These are phyloP conservation scores for Entomobrya multifasciata DNA, from an alignment of 2,888 invertebrate species.

Conservation along the genomic window DNA sequence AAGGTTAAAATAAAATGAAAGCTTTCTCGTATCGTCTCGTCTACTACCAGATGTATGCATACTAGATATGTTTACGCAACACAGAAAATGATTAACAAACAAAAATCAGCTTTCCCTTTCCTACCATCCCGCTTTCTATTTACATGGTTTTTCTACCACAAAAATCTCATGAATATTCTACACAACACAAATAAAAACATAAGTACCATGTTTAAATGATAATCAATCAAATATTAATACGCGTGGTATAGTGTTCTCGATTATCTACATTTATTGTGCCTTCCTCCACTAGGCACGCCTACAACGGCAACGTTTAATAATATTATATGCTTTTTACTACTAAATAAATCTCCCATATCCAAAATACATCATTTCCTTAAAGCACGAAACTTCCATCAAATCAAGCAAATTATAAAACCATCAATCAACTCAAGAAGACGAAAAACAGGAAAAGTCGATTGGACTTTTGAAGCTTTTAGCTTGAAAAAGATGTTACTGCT, in stretches of 20 bases:
- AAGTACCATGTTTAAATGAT: neutral
- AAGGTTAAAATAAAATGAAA: too few relatives aligned
- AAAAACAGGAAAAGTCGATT: slow-evolving; percentile 55
- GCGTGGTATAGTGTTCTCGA: neutral
- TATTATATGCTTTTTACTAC: too few relatives aligned
- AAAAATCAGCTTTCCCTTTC: neutral
- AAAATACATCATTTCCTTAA: neutral
- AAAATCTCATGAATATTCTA: neutral
- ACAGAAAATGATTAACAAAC: slow-evolving; percentile 1
- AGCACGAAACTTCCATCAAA: slow-evolving; percentile 59
- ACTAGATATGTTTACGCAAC: too few relatives aligned
- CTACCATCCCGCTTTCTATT: too few relatives aligned
- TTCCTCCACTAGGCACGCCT: neutral
- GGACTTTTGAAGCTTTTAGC: neutral
- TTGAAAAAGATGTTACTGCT: too few relatives aligned
- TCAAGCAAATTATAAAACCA: slow-evolving; percentile 69
- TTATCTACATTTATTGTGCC: neutral
- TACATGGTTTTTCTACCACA: neutral
- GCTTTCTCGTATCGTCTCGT: too few relatives aligned
- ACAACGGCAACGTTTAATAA: neutral
- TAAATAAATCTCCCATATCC: neutral
- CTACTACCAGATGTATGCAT: too few relatives aligned
- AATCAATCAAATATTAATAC: neutral
- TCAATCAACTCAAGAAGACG: slow-evolving; percentile 47
- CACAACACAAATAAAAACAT: neutral